Percentiles rank a stretch among this genome's conserved stretches.
These are phyloP conservation scores for Teleiodes luculella DNA, from an alignment of 2,888 invertebrate species.

Conservation along the genomic window DNA sequence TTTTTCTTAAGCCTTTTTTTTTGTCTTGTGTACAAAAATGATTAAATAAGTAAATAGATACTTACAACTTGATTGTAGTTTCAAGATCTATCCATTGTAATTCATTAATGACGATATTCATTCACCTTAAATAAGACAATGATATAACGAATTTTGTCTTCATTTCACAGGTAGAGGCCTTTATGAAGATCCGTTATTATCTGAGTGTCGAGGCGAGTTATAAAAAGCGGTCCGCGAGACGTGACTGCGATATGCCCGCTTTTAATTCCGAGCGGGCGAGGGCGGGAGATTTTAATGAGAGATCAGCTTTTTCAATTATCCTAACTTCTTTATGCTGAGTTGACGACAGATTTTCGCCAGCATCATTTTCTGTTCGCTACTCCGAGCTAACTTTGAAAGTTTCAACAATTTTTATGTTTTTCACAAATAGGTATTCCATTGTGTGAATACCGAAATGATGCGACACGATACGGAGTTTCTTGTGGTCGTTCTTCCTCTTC, in stretches of 20 bases:
- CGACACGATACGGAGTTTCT: no score
- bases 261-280: constrained; percentile 67
- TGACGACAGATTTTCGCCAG: constrained; percentile 34
- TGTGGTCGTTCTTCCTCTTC: no score
- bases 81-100: not conserved
- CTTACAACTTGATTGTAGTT: no score
- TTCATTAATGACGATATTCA: not conserved
- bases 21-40: no score
- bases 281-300: constrained; percentile 75
- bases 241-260: constrained; percentile 70
- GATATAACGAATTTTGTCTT: not conserved
- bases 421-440: no score
- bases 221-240: constrained; percentile 55
- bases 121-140: not conserved
- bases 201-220: constrained; percentile 34
- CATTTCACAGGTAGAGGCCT: constrained; percentile 5
- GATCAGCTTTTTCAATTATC: constrained; percentile 76
- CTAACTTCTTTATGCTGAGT: constrained; percentile 59
- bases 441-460: no score
- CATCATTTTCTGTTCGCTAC: not conserved
- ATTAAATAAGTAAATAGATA: no score
- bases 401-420: no score
- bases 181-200: constrained; percentile 27
- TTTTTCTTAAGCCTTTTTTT: no score
- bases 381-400: no score